Evolutionary conservation across 2,888 invertebrate species (phyloP).

Genomic region (Rhogogaster chlorosoma): DNA sequence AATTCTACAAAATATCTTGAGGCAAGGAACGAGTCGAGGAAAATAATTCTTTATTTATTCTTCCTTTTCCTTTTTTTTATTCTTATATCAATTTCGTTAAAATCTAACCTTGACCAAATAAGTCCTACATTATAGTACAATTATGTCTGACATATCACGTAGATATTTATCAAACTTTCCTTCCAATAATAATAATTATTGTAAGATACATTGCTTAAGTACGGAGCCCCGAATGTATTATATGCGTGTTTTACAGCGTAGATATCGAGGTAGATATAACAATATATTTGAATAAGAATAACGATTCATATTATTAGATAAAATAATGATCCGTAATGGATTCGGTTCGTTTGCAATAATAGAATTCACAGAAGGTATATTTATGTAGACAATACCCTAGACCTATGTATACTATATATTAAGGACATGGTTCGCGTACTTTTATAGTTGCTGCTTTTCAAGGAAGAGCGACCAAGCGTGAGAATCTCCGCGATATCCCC

Average conservation of each 20-base stretch:
- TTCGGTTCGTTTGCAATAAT: background rate
- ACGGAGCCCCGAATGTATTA: background rate
- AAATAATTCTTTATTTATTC: background rate
- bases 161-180: too few species aligned
- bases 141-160: background rate
- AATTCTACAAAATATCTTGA: background rate
- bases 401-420: background rate
- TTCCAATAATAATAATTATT: background rate
- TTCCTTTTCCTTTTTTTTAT: background rate
- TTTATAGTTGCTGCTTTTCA: conserved; percentile 4
- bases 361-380: background rate
- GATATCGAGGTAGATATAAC: background rate
- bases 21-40: background rate
- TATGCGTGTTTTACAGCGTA: background rate
- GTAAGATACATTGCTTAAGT: background rate
- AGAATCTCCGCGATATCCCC: background rate
- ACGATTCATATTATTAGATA: background rate
- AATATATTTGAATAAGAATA: background rate
- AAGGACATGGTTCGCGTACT: conserved; percentile 6
- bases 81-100: background rate
- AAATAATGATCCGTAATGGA: background rate
- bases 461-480: conserved; percentile 17
- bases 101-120: background rate
- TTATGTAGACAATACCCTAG: background rate
- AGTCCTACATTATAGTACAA: background rate